These are phyloP conservation scores for Smittia sp. DNA, from an alignment of 2,888 invertebrate species.

Conservation along the genomic window DNA sequence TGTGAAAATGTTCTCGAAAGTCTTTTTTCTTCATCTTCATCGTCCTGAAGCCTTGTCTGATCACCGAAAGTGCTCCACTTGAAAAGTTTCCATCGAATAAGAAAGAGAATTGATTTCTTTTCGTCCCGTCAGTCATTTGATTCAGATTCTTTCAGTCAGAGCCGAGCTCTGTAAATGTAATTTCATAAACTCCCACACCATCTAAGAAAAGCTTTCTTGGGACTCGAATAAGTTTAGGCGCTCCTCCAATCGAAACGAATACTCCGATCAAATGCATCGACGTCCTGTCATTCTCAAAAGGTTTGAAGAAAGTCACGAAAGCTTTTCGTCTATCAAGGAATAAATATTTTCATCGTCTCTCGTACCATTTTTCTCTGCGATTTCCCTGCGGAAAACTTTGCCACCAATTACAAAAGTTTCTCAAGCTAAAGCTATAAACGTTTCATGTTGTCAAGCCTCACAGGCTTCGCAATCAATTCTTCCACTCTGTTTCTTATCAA, in stretches of 20 bases:
- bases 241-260: too few relatives aligned
- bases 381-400: too few relatives aligned
- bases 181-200: too few relatives aligned
- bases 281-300: too few relatives aligned
- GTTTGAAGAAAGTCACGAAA: too few relatives aligned
- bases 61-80: not conserved
- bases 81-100: not conserved
- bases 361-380: too few relatives aligned
- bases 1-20: not conserved
- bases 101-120: not conserved
- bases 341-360: not conserved
- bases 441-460: not conserved
- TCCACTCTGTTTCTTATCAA: not conserved
- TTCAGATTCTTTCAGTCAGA: slow-evolving; percentile 4
- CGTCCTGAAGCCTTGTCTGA: not conserved
- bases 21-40: not conserved
- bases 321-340: not conserved
- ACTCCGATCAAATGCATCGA: too few relatives aligned
- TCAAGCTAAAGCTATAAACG: not conserved
- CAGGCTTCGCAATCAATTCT: not conserved
- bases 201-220: too few relatives aligned
- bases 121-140: not conserved
- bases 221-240: too few relatives aligned
- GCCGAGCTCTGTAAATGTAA: too few relatives aligned
- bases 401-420: slow-evolving; percentile 3